phyloP scores from a whole-genome alignment of 92 coral and sea anemone genomes.

The Plumapathes pennacea region DNA sequence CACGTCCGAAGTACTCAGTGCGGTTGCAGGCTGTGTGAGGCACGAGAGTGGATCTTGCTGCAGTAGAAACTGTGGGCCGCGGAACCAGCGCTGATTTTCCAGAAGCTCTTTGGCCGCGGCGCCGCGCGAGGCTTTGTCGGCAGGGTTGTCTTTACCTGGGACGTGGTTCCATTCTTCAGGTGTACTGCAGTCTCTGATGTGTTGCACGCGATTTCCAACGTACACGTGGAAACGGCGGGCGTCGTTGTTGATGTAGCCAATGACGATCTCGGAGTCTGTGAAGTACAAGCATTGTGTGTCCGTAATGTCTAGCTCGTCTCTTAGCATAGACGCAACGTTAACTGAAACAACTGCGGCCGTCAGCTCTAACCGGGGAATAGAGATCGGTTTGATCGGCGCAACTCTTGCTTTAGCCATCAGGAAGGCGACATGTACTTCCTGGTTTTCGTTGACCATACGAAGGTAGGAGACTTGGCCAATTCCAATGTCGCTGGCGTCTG shows the following conservation, averaged over 20 bases:
- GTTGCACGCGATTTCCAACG: no score
- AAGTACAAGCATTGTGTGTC: no score
- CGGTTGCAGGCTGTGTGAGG: not conserved
- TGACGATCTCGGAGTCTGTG: no score
- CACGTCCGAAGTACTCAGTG: slow-evolving; percentile 6
- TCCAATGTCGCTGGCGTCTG: slow-evolving; percentile 27
- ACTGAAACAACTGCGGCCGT: slow-evolving; percentile 43
- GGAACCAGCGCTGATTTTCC: slow-evolving; percentile 19
- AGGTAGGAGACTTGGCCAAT: slow-evolving; percentile 40
- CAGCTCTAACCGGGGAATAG: slow-evolving; percentile 32
- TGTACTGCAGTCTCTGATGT: slow-evolving; percentile 25
- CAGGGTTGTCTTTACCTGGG: no score
- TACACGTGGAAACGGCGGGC: no score
- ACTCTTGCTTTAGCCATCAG: slow-evolving; percentile 49
- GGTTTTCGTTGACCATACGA: not conserved
- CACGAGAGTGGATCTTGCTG: not conserved
- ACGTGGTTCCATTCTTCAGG: slow-evolving; percentile 33
- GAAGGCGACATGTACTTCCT: slow-evolving; percentile 22
- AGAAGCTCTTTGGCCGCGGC: slow-evolving; percentile 12
- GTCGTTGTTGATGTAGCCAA: no score
- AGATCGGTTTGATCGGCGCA: slow-evolving; percentile 35
- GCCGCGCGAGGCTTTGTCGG: no score
- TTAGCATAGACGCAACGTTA: slow-evolving; percentile 26
- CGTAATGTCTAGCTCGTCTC: slow-evolving; percentile 10
- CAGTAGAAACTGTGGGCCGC: no score